phyloP scores from a whole-genome alignment of 2,797 vertebrate species.

The Xyrichtys novacula region DNA sequence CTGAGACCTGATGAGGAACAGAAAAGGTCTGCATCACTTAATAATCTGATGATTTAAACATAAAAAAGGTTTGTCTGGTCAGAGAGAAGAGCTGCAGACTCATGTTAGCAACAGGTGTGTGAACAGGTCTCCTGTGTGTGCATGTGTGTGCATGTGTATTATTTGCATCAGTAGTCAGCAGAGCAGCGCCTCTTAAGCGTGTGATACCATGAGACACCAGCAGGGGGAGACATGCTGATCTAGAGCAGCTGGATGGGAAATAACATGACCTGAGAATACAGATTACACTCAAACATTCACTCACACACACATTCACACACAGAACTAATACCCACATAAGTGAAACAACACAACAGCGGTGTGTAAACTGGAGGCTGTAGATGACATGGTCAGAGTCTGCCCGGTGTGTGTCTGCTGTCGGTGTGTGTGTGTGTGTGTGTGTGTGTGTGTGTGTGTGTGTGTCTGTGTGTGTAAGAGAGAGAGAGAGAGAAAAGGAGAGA shows the following conservation, averaged over 20 bases:
- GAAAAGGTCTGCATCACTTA: too few species aligned
- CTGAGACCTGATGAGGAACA: not conserved
- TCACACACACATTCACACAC: constrained; percentile 9
- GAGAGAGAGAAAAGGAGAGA: not conserved
- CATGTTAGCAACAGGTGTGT: not conserved
- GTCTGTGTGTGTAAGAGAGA: constrained; percentile 10
- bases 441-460: constrained; percentile 8
- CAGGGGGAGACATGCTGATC: constrained; percentile 45
- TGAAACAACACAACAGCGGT: constrained; percentile 67
- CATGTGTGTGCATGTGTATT: not conserved
- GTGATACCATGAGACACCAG: constrained; percentile 48
- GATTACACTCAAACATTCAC: constrained; percentile 39
- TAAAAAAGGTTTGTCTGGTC: too few species aligned
- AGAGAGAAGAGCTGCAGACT: not conserved
- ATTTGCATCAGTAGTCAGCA: constrained; percentile 43
- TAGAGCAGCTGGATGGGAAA: constrained; percentile 66
- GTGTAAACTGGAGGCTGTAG: constrained; percentile 68
- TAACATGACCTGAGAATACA: constrained; percentile 80
- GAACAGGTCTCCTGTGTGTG: too few species aligned
- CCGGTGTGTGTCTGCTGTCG: constrained; percentile 7
- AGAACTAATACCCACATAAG: constrained; percentile 17
- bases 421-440: constrained; percentile 16
- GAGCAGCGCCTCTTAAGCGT: constrained; percentile 35
- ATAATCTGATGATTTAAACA: too few species aligned
- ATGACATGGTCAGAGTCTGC: constrained; percentile 53